phyloP scores from a whole-genome alignment of 2,113 vertebrate species.

The Podarcis cretensis region DNA sequence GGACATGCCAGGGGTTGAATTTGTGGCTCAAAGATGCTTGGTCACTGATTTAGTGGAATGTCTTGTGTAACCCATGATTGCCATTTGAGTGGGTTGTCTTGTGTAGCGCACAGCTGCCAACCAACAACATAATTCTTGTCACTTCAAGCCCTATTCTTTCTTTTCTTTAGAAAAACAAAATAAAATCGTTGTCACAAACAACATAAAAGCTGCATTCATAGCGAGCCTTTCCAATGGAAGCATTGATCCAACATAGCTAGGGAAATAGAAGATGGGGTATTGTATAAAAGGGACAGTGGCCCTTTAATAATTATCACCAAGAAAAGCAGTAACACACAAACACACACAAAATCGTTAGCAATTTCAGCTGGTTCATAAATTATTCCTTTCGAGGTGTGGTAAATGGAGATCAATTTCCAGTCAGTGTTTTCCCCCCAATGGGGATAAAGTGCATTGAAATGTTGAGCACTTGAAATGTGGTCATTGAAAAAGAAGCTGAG shows the following conservation, averaged over 20 bases:
- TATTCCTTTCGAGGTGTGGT: slow-evolving; percentile 5
- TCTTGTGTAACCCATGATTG: too few species aligned
- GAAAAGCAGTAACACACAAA: neutral
- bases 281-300: neutral
- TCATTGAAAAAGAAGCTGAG: neutral
- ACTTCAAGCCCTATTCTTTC: neutral
- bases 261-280: neutral
- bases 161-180: neutral
- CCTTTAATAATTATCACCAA: slow-evolving; percentile 1
- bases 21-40: too few species aligned
- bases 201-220: neutral
- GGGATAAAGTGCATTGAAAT: neutral
- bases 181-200: neutral
- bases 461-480: neutral
- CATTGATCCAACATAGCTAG: neutral
- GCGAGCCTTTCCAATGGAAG: neutral
- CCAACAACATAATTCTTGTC: neutral
- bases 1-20: too few species aligned
- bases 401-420: slow-evolving; percentile 10
- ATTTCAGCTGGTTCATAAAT: slow-evolving; percentile 13
- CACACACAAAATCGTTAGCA: neutral
- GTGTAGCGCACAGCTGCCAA: neutral
- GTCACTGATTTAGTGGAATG: too few species aligned
- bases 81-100: neutral
- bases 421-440: neutral